These are phyloP conservation scores for Oreochromis aureus DNA, from an alignment of 2,113 vertebrate genomes.

Conservation along the genomic window DNA sequence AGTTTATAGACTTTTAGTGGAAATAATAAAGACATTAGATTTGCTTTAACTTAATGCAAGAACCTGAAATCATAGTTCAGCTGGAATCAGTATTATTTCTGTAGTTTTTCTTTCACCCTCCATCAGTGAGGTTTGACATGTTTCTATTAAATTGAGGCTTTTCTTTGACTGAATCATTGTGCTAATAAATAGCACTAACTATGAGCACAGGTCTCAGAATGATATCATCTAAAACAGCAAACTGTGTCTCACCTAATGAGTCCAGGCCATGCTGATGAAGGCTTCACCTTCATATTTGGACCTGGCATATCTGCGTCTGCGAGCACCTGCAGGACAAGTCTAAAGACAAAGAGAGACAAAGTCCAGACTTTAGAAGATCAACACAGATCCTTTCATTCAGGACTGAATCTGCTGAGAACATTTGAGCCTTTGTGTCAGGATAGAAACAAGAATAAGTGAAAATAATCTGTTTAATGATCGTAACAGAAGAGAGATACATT, in stretches of 20 bases:
- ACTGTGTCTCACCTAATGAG: background rate
- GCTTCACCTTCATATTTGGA: accelerated
- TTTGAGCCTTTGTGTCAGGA: background rate
- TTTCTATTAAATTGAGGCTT: background rate
- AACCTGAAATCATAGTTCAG: background rate
- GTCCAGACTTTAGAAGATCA: background rate
- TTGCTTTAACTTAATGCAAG: background rate
- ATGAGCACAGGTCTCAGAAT: accelerated
- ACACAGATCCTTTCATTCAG: background rate
- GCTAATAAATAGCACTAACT: background rate
- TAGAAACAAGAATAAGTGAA: background rate
- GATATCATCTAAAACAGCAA: accelerated
- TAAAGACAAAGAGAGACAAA: background rate
- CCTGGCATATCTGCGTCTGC: accelerated
- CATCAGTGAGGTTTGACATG: background rate
- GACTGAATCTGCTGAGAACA: background rate
- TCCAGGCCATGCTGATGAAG: background rate
- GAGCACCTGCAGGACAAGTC: background rate
- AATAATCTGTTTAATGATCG: accelerated
- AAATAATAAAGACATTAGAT: background rate
- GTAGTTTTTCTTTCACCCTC: background rate
- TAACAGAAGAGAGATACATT: background rate
- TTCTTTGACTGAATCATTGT: background rate
- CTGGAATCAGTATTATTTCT: background rate
- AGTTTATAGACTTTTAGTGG: background rate